Percentiles rank a stretch among this genome's conserved stretches.
Evolutionary conservation across 2,113 vertebrate genomes (phyloP).

Genomic region (Platysteira castanea): DNA sequence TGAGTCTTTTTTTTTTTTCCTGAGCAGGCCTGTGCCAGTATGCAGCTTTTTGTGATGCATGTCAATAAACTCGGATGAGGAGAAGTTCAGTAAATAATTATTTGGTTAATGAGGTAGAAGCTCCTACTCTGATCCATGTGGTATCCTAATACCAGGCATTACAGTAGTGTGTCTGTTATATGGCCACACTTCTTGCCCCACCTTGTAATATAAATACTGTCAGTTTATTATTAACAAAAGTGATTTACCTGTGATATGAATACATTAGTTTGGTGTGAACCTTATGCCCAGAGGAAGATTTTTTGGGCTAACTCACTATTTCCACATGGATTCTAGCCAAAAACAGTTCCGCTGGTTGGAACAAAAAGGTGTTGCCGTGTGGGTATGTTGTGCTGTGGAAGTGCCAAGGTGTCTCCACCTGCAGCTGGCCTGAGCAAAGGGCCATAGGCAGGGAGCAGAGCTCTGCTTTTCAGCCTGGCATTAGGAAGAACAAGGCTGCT

Average conservation of each 20-base stretch:
- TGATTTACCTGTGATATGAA: background rate
- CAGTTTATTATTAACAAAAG: slow-evolving; percentile 11
- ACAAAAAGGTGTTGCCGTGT: background rate
- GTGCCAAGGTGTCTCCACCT: background rate
- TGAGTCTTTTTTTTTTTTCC: background rate
- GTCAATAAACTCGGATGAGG: slow-evolving; percentile 8
- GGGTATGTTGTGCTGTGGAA: background rate
- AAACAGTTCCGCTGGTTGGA: background rate
- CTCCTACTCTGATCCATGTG: background rate
- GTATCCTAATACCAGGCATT: background rate
- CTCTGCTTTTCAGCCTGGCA: background rate
- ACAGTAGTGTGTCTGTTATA: background rate
- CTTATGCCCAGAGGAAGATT: background rate
- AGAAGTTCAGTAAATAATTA: slow-evolving; percentile 15
- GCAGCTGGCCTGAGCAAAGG: background rate
- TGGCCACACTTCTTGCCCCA: background rate
- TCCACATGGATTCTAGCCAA: background rate
- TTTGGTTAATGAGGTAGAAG: background rate
- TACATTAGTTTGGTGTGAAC: background rate
- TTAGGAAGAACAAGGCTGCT: background rate
- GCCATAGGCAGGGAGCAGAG: background rate
- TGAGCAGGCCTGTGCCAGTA: slow-evolving; percentile 15
- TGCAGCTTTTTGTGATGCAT: slow-evolving; percentile 43
- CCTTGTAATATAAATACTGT: background rate
- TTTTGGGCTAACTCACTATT: slow-evolving; percentile 10